phyloP scores from a whole-genome alignment of 2,888 invertebrate species.

The Agrochola litura region DNA sequence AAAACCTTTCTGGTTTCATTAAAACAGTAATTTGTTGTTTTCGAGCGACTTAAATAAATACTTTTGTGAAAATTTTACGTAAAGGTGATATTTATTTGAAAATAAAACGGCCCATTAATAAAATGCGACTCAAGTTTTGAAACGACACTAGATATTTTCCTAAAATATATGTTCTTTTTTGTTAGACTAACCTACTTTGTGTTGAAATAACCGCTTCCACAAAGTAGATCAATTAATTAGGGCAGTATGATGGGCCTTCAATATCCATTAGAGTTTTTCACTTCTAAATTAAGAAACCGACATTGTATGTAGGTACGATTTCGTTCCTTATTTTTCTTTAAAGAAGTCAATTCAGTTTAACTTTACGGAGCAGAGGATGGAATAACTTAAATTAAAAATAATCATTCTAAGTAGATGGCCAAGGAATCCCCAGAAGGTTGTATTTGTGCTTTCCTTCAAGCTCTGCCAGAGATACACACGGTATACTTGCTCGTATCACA shows the following conservation, averaged over 20 bases:
- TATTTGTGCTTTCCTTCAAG: slow-evolving; percentile 55
- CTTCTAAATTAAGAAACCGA: slow-evolving; percentile 12
- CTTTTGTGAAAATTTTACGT: slow-evolving; percentile 30
- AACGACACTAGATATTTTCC: slow-evolving; percentile 14
- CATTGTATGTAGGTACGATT: slow-evolving; percentile 9
- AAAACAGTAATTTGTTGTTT: slow-evolving; percentile 64
- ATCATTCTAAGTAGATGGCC: slow-evolving; percentile 46
- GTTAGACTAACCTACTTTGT: slow-evolving; percentile 30
- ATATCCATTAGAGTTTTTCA: slow-evolving; percentile 38
- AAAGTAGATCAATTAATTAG: slow-evolving; percentile 47
- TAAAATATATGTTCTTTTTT: slow-evolving; percentile 18
- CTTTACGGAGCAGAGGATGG: slow-evolving; percentile 9
- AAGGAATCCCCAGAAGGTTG: slow-evolving; percentile 54
- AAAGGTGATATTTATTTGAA: slow-evolving; percentile 41
- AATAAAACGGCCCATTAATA: slow-evolving; percentile 25
- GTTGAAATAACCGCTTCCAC: slow-evolving; percentile 35
- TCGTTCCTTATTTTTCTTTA: slow-evolving; percentile 23
- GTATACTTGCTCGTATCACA: slow-evolving; percentile 52
- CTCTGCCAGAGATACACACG: slow-evolving; percentile 46
- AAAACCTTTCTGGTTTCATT: slow-evolving; percentile 67
- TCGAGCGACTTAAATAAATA: slow-evolving; percentile 44
- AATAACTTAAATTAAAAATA: slow-evolving; percentile 35
- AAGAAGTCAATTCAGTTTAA: slow-evolving; percentile 19
- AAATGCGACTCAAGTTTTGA: slow-evolving; percentile 13
- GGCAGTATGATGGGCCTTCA: slow-evolving; percentile 19